These are phyloP conservation scores for Camponotus vicinus DNA, from an alignment of 1,140 invertebrate genomes.

Conservation along the genomic window DNA sequence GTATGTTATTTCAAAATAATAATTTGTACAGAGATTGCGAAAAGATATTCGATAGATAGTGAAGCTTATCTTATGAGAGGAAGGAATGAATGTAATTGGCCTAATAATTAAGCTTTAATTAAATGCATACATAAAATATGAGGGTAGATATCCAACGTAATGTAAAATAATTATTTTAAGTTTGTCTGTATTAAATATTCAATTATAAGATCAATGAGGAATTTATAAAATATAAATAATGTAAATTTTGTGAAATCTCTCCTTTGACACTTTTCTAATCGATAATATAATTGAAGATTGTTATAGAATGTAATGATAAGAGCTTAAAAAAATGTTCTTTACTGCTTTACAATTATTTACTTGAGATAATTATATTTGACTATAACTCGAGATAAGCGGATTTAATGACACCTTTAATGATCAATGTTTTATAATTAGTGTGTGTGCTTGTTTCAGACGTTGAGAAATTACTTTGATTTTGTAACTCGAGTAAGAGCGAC, in stretches of 20 bases:
- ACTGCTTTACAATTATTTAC: not conserved
- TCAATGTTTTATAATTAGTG: not conserved
- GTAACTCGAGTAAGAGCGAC: not conserved
- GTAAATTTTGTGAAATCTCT: not conserved
- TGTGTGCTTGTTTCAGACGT: conserved; percentile 19
- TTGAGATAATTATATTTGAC: not conserved
- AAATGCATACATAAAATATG: not conserved
- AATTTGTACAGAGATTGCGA: no score
- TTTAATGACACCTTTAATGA: not conserved
- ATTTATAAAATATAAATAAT: no score
- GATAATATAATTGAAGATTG: not conserved
- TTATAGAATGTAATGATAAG: not conserved
- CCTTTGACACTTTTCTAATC: not conserved
- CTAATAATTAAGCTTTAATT: not conserved
- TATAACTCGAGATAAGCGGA: not conserved
- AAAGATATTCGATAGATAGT: no score
- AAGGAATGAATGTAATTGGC: not conserved
- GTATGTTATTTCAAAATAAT: not conserved
- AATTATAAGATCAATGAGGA: not conserved
- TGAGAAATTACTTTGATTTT: conserved; percentile 40
- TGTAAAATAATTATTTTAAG: not conserved
- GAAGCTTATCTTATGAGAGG: not conserved
- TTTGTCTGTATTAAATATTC: not conserved
- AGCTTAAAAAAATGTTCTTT: not conserved
- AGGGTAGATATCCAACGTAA: not conserved